Evolutionary conservation across 1,140 invertebrate species (phyloP).

Genomic region (Trinorchestia longiramus): DNA sequence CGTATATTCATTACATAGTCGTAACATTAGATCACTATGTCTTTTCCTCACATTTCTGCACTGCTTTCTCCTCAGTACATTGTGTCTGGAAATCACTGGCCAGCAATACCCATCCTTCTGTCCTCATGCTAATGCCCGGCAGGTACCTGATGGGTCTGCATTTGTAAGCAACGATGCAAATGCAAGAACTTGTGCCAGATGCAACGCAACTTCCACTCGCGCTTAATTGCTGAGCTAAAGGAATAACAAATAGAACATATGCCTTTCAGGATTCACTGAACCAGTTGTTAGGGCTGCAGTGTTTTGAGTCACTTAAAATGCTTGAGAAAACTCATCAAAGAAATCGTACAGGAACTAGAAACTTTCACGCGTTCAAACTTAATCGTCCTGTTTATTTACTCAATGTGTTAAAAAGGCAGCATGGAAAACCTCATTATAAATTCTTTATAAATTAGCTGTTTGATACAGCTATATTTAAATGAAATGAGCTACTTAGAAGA

Average conservation of each 20-base stretch:
- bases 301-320: background rate
- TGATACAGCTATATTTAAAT: too few species aligned
- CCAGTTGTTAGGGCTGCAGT: background rate
- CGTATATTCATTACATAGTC: too few species aligned
- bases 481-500: too few species aligned
- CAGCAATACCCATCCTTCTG: background rate
- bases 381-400: background rate
- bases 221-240: background rate
- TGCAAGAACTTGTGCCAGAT: background rate
- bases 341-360: background rate
- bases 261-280: background rate
- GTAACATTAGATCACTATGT: too few species aligned
- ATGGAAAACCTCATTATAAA: too few species aligned
- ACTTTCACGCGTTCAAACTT: background rate
- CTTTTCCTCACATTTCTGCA: background rate
- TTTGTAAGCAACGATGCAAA: conserved; percentile 1
- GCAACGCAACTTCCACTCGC: background rate
- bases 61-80: background rate
- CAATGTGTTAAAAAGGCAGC: background rate
- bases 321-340: background rate
- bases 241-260: background rate
- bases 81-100: background rate
- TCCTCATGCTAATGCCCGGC: background rate
- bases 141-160: background rate
- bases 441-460: too few species aligned